phyloP scores from a whole-genome alignment of 2,888 invertebrate genomes.

The Ashinkailepas kermadecensis region DNA sequence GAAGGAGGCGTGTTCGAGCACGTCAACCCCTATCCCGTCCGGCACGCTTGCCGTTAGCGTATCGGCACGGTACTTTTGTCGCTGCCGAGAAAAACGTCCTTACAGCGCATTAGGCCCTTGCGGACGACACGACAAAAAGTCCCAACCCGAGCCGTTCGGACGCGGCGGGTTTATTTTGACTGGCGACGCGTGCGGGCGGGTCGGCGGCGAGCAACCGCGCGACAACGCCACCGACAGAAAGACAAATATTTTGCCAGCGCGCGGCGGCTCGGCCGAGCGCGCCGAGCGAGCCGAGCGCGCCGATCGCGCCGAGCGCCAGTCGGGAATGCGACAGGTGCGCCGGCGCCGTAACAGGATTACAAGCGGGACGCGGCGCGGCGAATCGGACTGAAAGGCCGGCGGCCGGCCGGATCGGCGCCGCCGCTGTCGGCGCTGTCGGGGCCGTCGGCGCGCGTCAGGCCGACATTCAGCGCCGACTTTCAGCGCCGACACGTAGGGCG shows the following conservation, averaged over 20 bases:
- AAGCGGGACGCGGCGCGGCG: neutral
- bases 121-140: neutral
- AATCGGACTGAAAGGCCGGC: neutral
- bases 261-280: neutral
- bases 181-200: neutral
- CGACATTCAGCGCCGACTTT: neutral
- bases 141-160: neutral
- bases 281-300: no score
- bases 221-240: neutral
- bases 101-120: neutral
- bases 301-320: no score
- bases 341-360: neutral
- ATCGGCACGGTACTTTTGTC: neutral
- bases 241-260: constrained; percentile 16
- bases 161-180: constrained; percentile 9
- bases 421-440: neutral
- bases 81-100: neutral
- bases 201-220: neutral
- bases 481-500: neutral
- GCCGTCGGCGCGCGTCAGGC: no score
- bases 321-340: neutral
- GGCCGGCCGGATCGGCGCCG: neutral
- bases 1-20: neutral
- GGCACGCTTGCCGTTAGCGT: neutral
- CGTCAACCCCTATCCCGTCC: neutral